phyloP scores from a whole-genome alignment of 2,113 vertebrate species.

The Hemiscyllium ocellatum region DNA sequence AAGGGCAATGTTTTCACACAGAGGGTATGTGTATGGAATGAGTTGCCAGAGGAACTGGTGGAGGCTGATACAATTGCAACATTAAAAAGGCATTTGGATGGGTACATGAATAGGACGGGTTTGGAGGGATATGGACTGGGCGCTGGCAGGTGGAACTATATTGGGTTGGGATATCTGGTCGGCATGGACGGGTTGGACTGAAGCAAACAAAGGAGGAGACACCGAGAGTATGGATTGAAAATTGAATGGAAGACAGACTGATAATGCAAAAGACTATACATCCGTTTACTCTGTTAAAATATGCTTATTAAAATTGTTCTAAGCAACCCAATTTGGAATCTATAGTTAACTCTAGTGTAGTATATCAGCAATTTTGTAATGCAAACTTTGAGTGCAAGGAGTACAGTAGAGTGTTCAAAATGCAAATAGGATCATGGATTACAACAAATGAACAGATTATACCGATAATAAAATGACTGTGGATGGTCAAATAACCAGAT shows the following conservation, averaged over 20 bases:
- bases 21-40: too few relatives aligned
- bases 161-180: too few relatives aligned
- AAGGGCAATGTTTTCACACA: too few relatives aligned
- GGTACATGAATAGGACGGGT: too few relatives aligned
- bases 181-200: too few relatives aligned
- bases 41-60: too few relatives aligned
- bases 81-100: too few relatives aligned
- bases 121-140: too few relatives aligned
- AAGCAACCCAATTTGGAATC: not conserved
- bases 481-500: not conserved
- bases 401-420: not conserved
- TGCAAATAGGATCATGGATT: not conserved
- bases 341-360: not conserved
- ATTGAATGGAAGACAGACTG: not conserved
- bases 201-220: not conserved
- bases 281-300: not conserved
- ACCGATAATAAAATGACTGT: not conserved
- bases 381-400: not conserved
- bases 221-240: not conserved
- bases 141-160: too few relatives aligned
- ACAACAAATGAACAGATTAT: not conserved
- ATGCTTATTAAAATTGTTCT: not conserved
- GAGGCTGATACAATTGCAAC: too few relatives aligned
- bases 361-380: not conserved
- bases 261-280: not conserved